phyloP scores from a whole-genome alignment of 2,797 vertebrate genomes.

The Enteromius viviparus region DNA sequence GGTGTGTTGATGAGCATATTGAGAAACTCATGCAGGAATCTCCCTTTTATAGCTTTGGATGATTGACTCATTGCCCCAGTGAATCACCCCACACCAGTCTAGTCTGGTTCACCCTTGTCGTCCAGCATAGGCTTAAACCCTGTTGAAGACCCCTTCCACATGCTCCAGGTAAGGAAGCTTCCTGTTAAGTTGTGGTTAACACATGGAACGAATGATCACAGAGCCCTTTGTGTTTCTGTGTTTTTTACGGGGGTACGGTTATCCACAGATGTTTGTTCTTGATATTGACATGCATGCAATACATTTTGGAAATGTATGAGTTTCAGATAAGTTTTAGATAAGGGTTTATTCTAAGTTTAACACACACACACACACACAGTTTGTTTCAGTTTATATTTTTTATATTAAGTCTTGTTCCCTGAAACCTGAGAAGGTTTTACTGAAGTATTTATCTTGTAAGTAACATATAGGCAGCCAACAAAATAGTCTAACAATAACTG shows the following conservation, averaged over 20 bases:
- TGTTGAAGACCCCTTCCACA: background rate
- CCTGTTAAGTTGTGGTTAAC: conserved; percentile 6
- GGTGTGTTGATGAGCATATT: conserved; percentile 44
- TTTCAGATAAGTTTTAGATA: background rate
- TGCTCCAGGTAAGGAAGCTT: conserved; percentile 35
- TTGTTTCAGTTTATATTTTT: background rate
- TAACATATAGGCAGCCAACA: background rate
- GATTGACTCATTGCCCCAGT: conserved; percentile 50
- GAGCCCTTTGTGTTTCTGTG: background rate
- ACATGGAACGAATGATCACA: background rate
- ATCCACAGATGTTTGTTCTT: background rate
- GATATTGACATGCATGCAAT: background rate
- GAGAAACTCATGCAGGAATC: conserved; percentile 46
- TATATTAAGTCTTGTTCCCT: background rate
- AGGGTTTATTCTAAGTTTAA: background rate
- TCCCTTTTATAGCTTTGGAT: conserved; percentile 63
- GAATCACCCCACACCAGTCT: conserved; percentile 52
- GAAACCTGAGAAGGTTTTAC: background rate
- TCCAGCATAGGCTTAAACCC: conserved; percentile 31
- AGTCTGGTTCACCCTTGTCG: conserved; percentile 50
- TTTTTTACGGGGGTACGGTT: background rate
- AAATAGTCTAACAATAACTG: background rate
- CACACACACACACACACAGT: background rate
- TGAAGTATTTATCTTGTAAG: background rate
- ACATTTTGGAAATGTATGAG: background rate